phyloP scores from a whole-genome alignment of 1,140 invertebrate genomes.

The Scaptomyza montana region DNA sequence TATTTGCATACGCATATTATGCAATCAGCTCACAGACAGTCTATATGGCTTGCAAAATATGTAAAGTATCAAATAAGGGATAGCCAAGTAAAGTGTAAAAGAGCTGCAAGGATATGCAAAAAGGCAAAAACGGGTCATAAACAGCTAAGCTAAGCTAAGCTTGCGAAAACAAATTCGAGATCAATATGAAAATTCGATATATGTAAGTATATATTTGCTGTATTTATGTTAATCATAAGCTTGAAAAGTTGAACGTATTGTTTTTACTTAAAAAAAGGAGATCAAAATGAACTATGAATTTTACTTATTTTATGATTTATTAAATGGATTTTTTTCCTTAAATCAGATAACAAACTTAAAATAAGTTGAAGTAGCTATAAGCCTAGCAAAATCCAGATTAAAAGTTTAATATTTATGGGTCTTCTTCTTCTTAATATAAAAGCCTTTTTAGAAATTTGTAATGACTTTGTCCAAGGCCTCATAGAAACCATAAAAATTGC shows the following conservation, averaged over 20 bases:
- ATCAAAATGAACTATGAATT: too few species aligned
- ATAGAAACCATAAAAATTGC: not conserved
- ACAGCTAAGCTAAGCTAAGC: constrained; percentile 8
- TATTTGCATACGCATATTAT: constrained; percentile 51
- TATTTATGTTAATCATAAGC: constrained; percentile 14
- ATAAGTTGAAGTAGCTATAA: too few species aligned
- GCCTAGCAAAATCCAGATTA: too few species aligned
- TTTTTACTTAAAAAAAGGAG: too few species aligned
- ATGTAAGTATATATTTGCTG: constrained; percentile 2
- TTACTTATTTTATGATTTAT: too few species aligned
- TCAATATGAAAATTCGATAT: constrained; percentile 28
- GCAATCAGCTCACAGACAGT: constrained; percentile 48
- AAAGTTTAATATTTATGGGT: too few species aligned
- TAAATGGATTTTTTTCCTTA: too few species aligned
- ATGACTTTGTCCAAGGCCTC: too few species aligned
- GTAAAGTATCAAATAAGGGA: constrained; percentile 21
- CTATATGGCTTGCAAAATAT: constrained; percentile 29
- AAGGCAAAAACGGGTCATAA: constrained; percentile 16
- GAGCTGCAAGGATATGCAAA: constrained; percentile 44
- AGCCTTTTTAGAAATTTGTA: too few species aligned
- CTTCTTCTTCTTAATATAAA: too few species aligned
- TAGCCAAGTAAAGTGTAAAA: not conserved
- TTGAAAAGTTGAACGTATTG: constrained; percentile 4
- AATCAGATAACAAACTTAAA: too few species aligned
- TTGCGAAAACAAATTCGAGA: constrained; percentile 14